A percentile compares a stretch with the other conserved stretches of the same genome.
Conservation (phyloP, 2,888 invertebrate species). For the Nomada fucata region DNA sequence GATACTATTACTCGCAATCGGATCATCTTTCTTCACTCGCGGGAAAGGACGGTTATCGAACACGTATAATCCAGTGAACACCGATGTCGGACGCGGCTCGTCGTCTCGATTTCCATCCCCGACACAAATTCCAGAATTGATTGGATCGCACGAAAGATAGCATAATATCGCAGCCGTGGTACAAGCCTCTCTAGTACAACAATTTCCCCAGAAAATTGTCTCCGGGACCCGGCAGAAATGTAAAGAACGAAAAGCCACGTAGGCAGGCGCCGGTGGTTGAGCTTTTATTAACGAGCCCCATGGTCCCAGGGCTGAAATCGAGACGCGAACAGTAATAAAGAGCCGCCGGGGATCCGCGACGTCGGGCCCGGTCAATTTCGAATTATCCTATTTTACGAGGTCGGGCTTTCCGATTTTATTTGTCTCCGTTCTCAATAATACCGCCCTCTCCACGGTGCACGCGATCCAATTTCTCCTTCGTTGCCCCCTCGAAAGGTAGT, state of each 20-base stretch:
- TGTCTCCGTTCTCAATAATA: conserved; percentile 55
- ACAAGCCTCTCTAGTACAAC: background rate
- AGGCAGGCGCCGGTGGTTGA: background rate
- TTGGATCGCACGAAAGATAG: too few relatives aligned
- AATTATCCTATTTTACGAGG: conserved; percentile 60
- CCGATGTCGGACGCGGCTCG: too few relatives aligned
- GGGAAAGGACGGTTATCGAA: too few relatives aligned
- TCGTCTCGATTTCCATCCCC: too few relatives aligned
- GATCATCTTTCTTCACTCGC: too few relatives aligned
- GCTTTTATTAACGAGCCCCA: conserved; percentile 22
- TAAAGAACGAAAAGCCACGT: background rate
- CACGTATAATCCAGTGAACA: too few relatives aligned
- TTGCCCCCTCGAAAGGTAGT: conserved; percentile 21
- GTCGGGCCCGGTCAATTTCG: conserved; percentile 35
- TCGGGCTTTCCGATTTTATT: conserved; percentile 56
- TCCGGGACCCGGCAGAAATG: background rate
- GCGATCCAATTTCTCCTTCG: conserved; percentile 47
- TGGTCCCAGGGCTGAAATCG: background rate
- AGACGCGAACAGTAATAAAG: conserved; percentile 6
- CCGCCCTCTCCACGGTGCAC: background rate
- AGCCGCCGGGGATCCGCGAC: background rate
- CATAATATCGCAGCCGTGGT: too few relatives aligned
- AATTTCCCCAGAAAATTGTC: background rate
- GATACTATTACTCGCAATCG: background rate
- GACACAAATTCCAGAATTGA: too few relatives aligned